Conservation (phyloP, 2,888 invertebrate species). For the Rhingia campestris region DNA sequence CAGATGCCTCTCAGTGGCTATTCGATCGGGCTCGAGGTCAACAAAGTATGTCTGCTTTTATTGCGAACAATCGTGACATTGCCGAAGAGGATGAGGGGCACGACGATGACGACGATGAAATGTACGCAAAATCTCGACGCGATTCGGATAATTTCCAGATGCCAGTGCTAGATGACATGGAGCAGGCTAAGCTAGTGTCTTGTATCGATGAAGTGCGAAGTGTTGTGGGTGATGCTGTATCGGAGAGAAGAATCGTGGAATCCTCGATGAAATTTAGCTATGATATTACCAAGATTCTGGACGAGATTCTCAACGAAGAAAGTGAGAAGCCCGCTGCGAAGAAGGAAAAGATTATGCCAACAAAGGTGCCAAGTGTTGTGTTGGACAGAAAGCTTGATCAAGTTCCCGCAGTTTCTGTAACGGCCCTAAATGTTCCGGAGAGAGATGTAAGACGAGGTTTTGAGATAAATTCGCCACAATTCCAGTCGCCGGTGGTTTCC, state of each 20-base stretch:
- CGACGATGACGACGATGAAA: constrained; percentile 84
- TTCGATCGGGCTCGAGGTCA: constrained; percentile 91
- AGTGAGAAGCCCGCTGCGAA: constrained; percentile 76
- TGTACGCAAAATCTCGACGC: constrained; percentile 82
- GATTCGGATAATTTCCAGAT: constrained; percentile 83
- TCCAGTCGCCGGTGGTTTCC: constrained; percentile 87
- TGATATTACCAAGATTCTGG: constrained; percentile 88
- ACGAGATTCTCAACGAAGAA: constrained; percentile 86
- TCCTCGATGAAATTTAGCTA: constrained; percentile 89
- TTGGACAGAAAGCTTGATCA: constrained; percentile 74
- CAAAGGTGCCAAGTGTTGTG: constrained; percentile 78
- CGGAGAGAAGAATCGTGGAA: constrained; percentile 89
- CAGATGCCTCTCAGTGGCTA: constrained; percentile 92
- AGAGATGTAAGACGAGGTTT: constrained; percentile 80
- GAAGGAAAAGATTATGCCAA: constrained; percentile 74
- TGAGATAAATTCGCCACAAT: constrained; percentile 84
- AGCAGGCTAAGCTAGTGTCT: constrained; percentile 90
- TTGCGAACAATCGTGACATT: constrained; percentile 87
- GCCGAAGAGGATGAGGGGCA: constrained; percentile 88
- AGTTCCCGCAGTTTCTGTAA: constrained; percentile 70
- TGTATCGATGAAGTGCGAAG: constrained; percentile 92
- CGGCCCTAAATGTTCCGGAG: constrained; percentile 74
- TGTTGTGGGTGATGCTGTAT: constrained; percentile 89
- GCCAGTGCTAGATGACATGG: constrained; percentile 85
- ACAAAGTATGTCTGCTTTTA: constrained; percentile 89